Evolutionary conservation across 2,888 invertebrate genomes (phyloP), one percentile per base, ranked within the genome.

Genomic region (Rhagonycha fulva): DNA sequence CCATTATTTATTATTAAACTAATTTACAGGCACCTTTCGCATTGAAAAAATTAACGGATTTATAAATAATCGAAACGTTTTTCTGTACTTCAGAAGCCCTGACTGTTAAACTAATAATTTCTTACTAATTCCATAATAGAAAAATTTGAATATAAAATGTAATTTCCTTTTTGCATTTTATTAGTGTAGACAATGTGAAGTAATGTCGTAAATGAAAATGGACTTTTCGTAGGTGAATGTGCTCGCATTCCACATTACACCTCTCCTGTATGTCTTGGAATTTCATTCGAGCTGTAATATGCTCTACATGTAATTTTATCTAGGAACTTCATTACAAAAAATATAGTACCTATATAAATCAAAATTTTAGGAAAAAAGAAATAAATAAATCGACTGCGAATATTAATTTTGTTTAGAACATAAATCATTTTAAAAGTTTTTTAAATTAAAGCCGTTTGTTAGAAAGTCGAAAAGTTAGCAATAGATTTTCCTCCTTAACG

Each of bases 391-490:
- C 7, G n/a, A n/a, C 47, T 2, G n/a, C 47, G 63, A 66, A 66
- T 66, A 66, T 66, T 66, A 66, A 66, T 66, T 66, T 66, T 26
- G 24, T 66, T 66, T 19, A 9, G 63, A 66, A 66, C 63, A 66
- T 66, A 66, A 66, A 24, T 66, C 63, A 66, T 66, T 26, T 66
- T 66, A 66, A 66, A 66, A 66, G 63, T 66, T 66, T 26, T 47
- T 26, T 66, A 26, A 66, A 66, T 66, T 66, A 66, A 66, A 66
- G 63, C 26, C 63, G 63, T 66, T 66, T 66, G 63, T 66, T 66
- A 66, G 23, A 23, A 26, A 66, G 26, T 26, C 63, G 26, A 66
- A 66, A 66, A 66, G 63, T 66, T 66, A 24, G 24, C 63, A 26
- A 66, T 24, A 24, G 62, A 14, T 62, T 14, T 62, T 14, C 24